A percentile compares a stretch with the other conserved stretches of the same genome.
Evolutionary conservation across 2,113 vertebrate species (phyloP).

Genomic region (Rattus norvegicus): DNA sequence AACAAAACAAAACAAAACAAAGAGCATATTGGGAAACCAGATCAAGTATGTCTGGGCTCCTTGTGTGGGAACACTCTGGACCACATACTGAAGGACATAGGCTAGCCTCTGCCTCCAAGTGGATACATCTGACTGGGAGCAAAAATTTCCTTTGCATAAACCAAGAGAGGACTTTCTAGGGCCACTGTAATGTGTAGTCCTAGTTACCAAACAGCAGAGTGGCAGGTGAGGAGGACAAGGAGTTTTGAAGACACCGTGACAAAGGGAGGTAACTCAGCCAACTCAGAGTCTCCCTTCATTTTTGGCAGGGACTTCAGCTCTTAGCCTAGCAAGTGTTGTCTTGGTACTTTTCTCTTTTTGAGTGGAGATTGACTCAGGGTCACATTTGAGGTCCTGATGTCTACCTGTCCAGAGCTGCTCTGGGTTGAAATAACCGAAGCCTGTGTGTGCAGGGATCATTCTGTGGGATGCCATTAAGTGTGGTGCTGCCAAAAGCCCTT

Average conservation of each 20-base stretch:
- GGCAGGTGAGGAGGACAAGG: background rate
- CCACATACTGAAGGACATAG: background rate
- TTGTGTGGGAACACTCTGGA: background rate
- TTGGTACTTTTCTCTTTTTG: background rate
- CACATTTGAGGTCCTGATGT: background rate
- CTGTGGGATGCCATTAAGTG: background rate
- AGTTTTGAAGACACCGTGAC: fast-evolving
- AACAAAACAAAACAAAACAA: background rate
- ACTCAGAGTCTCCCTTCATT: background rate
- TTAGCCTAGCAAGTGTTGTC: background rate
- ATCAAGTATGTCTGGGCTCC: background rate
- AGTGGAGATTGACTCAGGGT: background rate
- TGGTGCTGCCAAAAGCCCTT: background rate
- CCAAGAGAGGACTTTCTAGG: background rate
- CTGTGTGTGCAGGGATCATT: background rate
- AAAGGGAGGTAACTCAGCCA: background rate
- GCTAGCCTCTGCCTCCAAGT: background rate
- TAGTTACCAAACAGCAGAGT: background rate
- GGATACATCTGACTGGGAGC: background rate
- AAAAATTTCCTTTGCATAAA: background rate
- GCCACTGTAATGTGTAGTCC: background rate
- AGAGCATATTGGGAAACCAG: background rate
- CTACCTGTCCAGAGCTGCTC: background rate
- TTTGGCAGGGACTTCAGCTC: background rate
- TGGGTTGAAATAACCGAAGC: background rate